Percentiles rank a stretch among this genome's conserved stretches.
These are phyloP conservation scores for Phataginus tricuspis DNA, from an alignment of 2,797 vertebrate species.

Conservation along the genomic window DNA sequence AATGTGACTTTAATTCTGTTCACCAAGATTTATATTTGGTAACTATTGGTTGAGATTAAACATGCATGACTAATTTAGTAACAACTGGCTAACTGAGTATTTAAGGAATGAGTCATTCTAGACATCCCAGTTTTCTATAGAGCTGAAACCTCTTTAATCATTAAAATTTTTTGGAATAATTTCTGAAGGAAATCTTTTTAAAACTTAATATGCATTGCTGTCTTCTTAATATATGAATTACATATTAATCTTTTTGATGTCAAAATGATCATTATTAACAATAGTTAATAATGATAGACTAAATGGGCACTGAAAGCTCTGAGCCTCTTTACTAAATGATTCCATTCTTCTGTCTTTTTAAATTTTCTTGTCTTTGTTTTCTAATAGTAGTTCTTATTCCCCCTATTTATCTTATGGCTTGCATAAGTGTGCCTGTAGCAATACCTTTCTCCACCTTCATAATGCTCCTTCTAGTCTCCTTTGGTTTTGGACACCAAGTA, in stretches of 20 bases:
- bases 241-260: constrained; percentile 19
- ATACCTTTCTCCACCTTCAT: background rate
- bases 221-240: constrained; percentile 50
- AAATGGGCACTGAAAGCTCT: background rate
- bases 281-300: background rate
- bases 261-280: background rate
- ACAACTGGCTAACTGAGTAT: constrained; percentile 41
- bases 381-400: background rate
- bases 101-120: constrained; percentile 40
- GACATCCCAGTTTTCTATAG: constrained; percentile 10
- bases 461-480: background rate
- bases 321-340: background rate
- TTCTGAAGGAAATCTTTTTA: constrained; percentile 50
- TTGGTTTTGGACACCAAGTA: background rate
- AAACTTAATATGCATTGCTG: background rate
- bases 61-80: constrained; percentile 27
- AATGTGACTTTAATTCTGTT: constrained; percentile 6
- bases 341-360: background rate
- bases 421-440: background rate
- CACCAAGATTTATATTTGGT: background rate
- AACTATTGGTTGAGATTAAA: constrained; percentile 54
- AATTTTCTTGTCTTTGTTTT: constrained; percentile 13
- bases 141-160: background rate
- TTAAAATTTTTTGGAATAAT: constrained; percentile 27
- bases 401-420: background rate